phyloP scores from a whole-genome alignment of 2,113 vertebrate genomes.

The Cephalopterus ornatus region DNA sequence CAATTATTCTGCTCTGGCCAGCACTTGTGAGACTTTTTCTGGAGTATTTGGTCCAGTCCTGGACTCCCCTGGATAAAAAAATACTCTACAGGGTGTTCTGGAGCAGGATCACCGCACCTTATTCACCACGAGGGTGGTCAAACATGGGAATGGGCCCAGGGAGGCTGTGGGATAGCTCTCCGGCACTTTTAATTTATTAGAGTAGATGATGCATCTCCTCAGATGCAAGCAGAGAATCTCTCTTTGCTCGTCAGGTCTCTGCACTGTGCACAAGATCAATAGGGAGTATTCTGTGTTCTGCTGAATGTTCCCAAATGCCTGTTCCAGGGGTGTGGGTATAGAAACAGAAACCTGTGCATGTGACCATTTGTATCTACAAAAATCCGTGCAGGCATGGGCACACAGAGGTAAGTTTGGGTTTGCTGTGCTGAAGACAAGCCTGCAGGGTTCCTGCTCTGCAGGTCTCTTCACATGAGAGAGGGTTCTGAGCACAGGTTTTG shows the following conservation, averaged over 20 bases:
- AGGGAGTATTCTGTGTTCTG: not conserved
- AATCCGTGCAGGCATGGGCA: not conserved
- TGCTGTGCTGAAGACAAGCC: not conserved
- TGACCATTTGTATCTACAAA: not conserved
- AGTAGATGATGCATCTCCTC: not conserved
- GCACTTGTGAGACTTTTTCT: too few species aligned
- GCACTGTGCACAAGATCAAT: not conserved
- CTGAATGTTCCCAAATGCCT: not conserved
- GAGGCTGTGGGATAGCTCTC: not conserved
- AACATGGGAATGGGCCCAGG: not conserved
- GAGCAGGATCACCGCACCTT: not conserved
- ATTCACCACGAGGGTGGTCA: not conserved
- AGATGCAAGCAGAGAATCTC: not conserved
- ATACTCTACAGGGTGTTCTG: too few species aligned
- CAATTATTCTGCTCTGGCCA: too few species aligned
- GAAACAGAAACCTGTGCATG: not conserved
- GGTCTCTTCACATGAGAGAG: not conserved
- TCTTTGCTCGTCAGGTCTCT: not conserved
- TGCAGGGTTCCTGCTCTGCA: not conserved
- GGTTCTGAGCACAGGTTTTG: not conserved
- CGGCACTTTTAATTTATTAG: not conserved
- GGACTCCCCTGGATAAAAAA: too few species aligned
- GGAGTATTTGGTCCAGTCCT: too few species aligned
- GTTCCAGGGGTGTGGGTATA: not conserved
- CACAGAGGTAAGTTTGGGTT: not conserved